Evolutionary conservation across 2,113 vertebrate genomes (phyloP).

Genomic region (Prionailurus viverrinus): DNA sequence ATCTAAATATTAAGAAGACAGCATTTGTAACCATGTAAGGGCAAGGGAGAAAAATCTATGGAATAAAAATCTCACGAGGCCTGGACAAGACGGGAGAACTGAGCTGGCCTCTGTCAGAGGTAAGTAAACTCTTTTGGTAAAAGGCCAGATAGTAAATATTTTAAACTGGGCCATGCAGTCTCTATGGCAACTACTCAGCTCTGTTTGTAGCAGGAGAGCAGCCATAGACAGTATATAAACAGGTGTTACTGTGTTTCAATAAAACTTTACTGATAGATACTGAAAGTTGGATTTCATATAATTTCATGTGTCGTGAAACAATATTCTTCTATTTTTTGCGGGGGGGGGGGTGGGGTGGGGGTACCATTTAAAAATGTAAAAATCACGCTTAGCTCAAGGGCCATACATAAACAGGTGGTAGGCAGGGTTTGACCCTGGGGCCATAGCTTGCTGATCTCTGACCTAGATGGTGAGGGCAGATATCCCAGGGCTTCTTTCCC

Average conservation of each 20-base stretch:
- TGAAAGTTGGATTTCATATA: neutral
- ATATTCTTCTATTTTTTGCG: neutral
- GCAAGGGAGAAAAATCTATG: neutral
- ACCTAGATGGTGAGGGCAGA: neutral
- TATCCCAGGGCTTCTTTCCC: neutral
- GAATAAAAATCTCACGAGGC: neutral
- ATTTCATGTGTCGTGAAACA: constrained; percentile 13
- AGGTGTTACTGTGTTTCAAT: neutral
- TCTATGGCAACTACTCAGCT: neutral
- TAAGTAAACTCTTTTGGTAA: constrained; percentile 16
- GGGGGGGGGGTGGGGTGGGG: too few species aligned
- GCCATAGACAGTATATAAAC: neutral
- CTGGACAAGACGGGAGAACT: neutral
- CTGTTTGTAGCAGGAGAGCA: neutral
- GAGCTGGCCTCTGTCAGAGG: neutral
- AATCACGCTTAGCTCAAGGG: neutral
- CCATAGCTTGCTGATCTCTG: neutral
- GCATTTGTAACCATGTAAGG: neutral
- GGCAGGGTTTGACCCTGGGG: neutral
- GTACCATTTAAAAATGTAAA: neutral
- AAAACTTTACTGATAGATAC: neutral
- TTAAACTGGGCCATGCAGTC: neutral
- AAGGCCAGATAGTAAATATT: neutral
- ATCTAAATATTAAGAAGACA: neutral
- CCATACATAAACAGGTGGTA: neutral